Percentiles rank a stretch among this genome's conserved stretches.
These are phyloP conservation scores for Petrocephalus microphthalmus DNA, from an alignment of 2,113 vertebrate genomes.

Conservation along the genomic window DNA sequence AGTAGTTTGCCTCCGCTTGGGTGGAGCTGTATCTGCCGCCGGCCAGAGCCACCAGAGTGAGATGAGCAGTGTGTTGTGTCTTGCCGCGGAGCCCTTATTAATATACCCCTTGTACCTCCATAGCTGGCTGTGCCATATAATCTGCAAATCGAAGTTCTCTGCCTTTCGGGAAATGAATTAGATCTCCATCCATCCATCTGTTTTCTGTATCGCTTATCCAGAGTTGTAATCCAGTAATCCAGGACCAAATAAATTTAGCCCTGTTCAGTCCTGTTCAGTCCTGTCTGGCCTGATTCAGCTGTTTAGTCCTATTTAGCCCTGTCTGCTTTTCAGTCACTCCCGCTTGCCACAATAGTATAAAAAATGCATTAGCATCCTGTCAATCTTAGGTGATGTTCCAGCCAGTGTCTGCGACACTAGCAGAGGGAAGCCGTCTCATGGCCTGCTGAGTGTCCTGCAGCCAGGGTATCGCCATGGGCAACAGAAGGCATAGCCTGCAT, in stretches of 20 bases:
- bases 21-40: neutral
- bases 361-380: neutral
- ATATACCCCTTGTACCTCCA: neutral
- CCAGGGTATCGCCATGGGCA: neutral
- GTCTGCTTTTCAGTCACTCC: neutral
- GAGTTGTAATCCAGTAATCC: neutral
- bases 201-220: neutral
- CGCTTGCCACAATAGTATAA: neutral
- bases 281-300: neutral
- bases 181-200: neutral
- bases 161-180: conserved; percentile 49
- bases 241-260: neutral
- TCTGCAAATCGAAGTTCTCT: neutral
- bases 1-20: neutral
- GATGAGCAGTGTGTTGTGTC: neutral
- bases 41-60: neutral
- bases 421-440: neutral
- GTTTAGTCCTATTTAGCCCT: neutral
- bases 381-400: neutral
- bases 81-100: neutral
- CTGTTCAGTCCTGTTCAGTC: neutral
- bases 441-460: neutral
- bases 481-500: neutral
- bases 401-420: neutral
- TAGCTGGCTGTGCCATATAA: neutral